A percentile compares a stretch with the other conserved stretches of the same genome.
Evolutionary conservation across 2,797 vertebrate species (phyloP).

Genomic region (Psittacula echo): DNA sequence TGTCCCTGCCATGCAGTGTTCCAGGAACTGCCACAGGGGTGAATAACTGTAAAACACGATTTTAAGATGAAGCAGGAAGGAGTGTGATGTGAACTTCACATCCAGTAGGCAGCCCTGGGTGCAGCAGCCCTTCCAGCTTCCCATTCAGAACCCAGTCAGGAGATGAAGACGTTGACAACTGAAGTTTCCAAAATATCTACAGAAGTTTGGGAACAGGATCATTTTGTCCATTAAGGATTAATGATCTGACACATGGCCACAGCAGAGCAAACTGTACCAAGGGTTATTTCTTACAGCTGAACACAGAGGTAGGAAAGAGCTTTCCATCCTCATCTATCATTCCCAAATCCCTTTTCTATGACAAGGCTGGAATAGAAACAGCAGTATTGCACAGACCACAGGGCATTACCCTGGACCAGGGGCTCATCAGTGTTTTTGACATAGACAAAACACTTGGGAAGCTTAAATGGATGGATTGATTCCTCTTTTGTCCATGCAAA

Average conservation of each 20-base stretch:
- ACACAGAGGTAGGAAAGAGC: accelerated
- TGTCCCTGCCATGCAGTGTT: not conserved
- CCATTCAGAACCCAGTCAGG: not conserved
- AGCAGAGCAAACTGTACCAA: not conserved
- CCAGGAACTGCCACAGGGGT: not conserved
- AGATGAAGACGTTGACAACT: not conserved
- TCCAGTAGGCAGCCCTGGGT: not conserved
- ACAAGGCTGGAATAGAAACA: not conserved
- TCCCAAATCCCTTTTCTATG: not conserved
- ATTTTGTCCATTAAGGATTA: no score
- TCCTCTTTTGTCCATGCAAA: not conserved
- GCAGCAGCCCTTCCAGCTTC: not conserved
- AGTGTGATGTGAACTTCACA: not conserved
- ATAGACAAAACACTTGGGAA: not conserved
- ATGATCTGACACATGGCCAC: accelerated
- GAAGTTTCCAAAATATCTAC: not conserved
- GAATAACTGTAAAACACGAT: not conserved
- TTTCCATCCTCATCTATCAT: not conserved
- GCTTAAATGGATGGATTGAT: accelerated
- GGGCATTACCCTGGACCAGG: no score
- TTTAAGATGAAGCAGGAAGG: not conserved
- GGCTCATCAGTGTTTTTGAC: not conserved
- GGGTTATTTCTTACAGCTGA: not conserved
- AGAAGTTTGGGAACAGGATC: not conserved
- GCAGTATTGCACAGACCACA: not conserved